These are phyloP conservation scores for Cuniculus paca DNA, from an alignment of 2,797 vertebrate genomes.

Conservation along the genomic window DNA sequence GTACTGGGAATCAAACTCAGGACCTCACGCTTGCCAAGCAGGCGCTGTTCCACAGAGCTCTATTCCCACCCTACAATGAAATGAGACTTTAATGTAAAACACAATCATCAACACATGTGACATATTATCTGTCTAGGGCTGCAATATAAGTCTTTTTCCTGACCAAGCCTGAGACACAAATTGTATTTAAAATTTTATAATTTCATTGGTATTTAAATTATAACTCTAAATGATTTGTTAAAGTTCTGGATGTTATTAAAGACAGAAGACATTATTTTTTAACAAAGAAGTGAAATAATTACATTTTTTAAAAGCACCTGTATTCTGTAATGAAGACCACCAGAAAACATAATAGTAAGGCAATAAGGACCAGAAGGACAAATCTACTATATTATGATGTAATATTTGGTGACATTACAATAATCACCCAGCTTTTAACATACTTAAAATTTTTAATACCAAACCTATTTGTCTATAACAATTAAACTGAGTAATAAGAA, in stretches of 20 bases:
- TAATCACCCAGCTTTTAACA: not conserved
- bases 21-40: too few relatives aligned
- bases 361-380: not conserved
- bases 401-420: not conserved
- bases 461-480: not conserved
- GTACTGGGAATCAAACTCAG: too few relatives aligned
- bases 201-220: conserved; percentile 77
- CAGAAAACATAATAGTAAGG: conserved; percentile 1
- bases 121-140: conserved; percentile 71
- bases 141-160: conserved; percentile 65
- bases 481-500: conserved; percentile 1
- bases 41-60: too few relatives aligned
- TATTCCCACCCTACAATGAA: conserved; percentile 44
- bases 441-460: conserved; percentile 12
- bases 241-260: conserved; percentile 67
- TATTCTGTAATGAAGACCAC: conserved; percentile 43
- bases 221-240: conserved; percentile 77
- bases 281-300: conserved; percentile 59
- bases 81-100: conserved; percentile 61
- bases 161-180: conserved; percentile 55
- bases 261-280: conserved; percentile 58
- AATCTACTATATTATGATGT: not conserved
- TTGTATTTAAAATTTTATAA: conserved; percentile 81
- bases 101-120: conserved; percentile 71
- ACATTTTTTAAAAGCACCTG: conserved; percentile 17